Conservation (phyloP, 1,140 invertebrate genomes). For the Halesus radiatus region DNA sequence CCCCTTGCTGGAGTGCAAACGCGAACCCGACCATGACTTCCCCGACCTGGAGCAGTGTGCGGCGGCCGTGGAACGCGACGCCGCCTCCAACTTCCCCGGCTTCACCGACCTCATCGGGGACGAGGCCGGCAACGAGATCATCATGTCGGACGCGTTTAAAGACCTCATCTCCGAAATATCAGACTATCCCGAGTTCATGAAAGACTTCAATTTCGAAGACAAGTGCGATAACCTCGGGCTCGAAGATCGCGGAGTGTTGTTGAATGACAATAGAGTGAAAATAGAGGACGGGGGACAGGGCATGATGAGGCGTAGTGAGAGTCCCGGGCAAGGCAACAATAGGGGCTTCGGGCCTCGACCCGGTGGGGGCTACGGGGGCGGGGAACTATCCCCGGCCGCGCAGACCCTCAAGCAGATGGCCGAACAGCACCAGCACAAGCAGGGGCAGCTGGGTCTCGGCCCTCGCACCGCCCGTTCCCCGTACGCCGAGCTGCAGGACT, state of each 20-base stretch:
- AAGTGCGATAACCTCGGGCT: slow-evolving; percentile 67
- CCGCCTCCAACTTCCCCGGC: slow-evolving; percentile 83
- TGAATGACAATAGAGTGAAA: slow-evolving; percentile 56
- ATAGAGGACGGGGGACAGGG: slow-evolving; percentile 58
- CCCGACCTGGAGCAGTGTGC: slow-evolving; percentile 85
- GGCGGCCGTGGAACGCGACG: slow-evolving; percentile 85
- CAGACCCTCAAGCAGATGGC: slow-evolving; percentile 97
- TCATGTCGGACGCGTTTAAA: slow-evolving; percentile 86
- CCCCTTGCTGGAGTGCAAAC: slow-evolving; percentile 84
- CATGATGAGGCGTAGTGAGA: slow-evolving; percentile 58
- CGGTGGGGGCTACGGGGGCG: slow-evolving; percentile 62
- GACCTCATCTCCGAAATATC: slow-evolving; percentile 91
- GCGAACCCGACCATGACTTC: slow-evolving; percentile 87
- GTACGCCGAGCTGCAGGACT: slow-evolving; percentile 53
- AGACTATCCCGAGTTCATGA: slow-evolving; percentile 87
- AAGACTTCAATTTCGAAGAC: slow-evolving; percentile 80
- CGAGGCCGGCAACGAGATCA: slow-evolving; percentile 85
- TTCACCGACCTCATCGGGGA: slow-evolving; percentile 86
- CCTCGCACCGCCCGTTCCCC: slow-evolving; percentile 45
- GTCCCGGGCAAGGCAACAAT: slow-evolving; percentile 68
- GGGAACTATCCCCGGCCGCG: slow-evolving; percentile 87
- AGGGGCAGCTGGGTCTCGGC: slow-evolving; percentile 62
- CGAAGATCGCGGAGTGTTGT: slow-evolving; percentile 43
- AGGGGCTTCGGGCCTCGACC: slow-evolving; percentile 60
- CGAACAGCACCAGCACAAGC: slow-evolving; percentile 92